phyloP scores from a whole-genome alignment of 2,888 invertebrate genomes.

The Hemithea aestivaria region DNA sequence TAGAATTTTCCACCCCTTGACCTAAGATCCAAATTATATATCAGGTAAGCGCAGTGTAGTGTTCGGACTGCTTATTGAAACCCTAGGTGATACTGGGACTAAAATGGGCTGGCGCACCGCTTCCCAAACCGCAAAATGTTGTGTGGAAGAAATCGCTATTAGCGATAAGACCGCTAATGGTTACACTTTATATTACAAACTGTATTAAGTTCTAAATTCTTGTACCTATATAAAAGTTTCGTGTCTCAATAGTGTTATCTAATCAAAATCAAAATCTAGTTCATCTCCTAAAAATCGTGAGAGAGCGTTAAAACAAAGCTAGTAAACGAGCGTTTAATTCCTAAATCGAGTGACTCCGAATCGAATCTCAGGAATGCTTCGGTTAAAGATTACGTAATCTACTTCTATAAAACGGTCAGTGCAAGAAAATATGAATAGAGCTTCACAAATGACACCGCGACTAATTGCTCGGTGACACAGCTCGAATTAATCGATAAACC shows the following conservation, averaged over 20 bases:
- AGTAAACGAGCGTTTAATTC: constrained; percentile 5
- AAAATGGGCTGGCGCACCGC: too few species aligned
- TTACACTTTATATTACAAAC: too few species aligned
- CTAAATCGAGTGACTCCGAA: constrained; percentile 9
- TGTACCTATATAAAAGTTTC: too few species aligned
- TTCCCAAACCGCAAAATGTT: too few species aligned
- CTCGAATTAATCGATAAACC: constrained; percentile 44
- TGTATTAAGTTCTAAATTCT: too few species aligned
- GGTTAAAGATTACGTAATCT: constrained; percentile 32
- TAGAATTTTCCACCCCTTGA: too few species aligned
- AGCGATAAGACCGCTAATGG: too few species aligned
- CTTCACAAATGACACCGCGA: constrained; percentile 37
- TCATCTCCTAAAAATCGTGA: background rate
- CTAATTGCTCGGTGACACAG: constrained; percentile 62
- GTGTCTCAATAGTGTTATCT: constrained; percentile 14
- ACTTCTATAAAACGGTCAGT: constrained; percentile 44
- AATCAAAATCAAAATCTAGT: background rate
- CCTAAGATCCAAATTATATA: too few species aligned
- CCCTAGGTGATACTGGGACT: too few species aligned
- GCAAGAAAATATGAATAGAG: constrained; percentile 20
- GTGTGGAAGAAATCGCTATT: too few species aligned
- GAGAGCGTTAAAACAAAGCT: constrained; percentile 10
- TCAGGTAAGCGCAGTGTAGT: too few species aligned
- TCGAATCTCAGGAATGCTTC: constrained; percentile 11
- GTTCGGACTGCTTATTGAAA: too few species aligned